Percentiles rank a stretch among this genome's conserved stretches.
Evolutionary conservation across 2,113 vertebrate species (phyloP).

Genomic region (Daboia siamensis): DNA sequence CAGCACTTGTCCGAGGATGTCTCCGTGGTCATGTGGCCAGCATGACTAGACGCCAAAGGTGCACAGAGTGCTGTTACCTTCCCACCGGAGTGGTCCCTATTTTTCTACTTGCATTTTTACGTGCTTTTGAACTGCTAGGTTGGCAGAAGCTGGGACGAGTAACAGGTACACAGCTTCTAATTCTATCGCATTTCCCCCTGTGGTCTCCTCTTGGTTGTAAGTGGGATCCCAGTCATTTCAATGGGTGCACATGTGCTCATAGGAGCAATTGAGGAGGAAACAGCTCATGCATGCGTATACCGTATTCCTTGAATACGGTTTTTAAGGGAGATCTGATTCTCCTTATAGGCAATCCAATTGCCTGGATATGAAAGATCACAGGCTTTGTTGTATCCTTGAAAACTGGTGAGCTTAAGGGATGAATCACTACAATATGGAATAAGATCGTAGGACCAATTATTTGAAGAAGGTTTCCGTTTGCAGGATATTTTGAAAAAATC

Average conservation of each 20-base stretch:
- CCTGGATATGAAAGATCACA: conserved; percentile 36
- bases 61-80: no score
- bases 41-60: no score
- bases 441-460: conserved; percentile 46
- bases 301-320: background rate
- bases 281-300: background rate
- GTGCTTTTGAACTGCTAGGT: no score
- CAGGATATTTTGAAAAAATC: conserved; percentile 57
- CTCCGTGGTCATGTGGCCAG: no score
- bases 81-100: no score
- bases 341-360: background rate
- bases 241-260: no score
- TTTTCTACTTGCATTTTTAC: no score
- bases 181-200: background rate
- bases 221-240: background rate
- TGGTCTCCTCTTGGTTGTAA: background rate
- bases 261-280: background rate
- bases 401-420: background rate
- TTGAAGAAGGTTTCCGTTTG: conserved; percentile 60
- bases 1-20: no score
- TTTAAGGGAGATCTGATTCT: background rate
- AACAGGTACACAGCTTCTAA: background rate
- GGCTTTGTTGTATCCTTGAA: conserved; percentile 28
- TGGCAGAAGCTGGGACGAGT: no score
- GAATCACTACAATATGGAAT: conserved; percentile 32